phyloP scores from a whole-genome alignment of 2,113 vertebrate species.

The Nibea coibor region DNA sequence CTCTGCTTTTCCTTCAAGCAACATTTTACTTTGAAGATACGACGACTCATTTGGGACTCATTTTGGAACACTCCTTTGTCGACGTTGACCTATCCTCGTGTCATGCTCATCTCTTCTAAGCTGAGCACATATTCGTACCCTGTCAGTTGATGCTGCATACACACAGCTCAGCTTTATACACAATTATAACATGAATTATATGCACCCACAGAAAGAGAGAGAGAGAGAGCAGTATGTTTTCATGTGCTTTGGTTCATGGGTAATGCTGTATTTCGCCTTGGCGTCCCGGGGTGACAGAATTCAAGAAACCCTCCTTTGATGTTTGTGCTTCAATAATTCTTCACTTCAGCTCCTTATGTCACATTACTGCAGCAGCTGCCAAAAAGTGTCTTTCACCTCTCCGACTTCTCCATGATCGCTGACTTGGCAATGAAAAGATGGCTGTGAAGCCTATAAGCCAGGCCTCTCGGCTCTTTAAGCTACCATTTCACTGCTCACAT shows the following conservation, averaged over 20 bases:
- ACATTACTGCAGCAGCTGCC: constrained; percentile 48
- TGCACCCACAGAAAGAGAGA: background rate
- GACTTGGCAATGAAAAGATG: constrained; percentile 43
- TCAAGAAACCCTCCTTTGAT: constrained; percentile 39
- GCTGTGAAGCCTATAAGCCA: constrained; percentile 48
- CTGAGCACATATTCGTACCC: background rate
- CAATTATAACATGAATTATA: background rate
- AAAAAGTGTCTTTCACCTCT: constrained; percentile 51
- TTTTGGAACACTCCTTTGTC: background rate
- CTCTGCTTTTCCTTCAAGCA: background rate
- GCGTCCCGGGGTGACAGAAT: constrained; percentile 27
- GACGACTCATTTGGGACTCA: background rate
- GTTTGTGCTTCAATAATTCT: constrained; percentile 46
- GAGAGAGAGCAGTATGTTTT: background rate
- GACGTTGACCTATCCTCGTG: background rate
- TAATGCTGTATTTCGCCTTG: constrained; percentile 13
- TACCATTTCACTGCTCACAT: constrained; percentile 49
- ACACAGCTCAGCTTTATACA: constrained; percentile 6
- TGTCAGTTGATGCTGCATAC: background rate
- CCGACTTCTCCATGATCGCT: constrained; percentile 17
- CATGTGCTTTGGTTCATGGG: background rate
- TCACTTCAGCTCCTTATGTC: constrained; percentile 47
- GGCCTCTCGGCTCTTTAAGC: constrained; percentile 42
- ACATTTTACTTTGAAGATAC: background rate
- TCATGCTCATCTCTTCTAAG: background rate